These are phyloP conservation scores for Torymus tubicola DNA, from an alignment of 2,888 invertebrate species.

Conservation along the genomic window DNA sequence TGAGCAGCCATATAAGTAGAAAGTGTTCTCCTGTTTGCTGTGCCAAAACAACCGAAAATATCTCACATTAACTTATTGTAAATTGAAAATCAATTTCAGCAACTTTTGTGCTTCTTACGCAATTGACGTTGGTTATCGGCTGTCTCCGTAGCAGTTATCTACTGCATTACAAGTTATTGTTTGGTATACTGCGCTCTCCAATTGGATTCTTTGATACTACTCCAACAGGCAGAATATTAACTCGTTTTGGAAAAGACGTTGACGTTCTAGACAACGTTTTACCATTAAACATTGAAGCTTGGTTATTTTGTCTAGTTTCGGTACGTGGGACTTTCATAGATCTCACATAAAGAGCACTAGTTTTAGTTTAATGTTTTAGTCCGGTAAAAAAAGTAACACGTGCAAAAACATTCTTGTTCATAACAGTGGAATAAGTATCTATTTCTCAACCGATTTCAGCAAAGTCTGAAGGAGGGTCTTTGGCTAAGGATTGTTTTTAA, in stretches of 20 bases:
- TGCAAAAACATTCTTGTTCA: neutral
- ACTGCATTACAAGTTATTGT: constrained; percentile 83
- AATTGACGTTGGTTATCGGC: constrained; percentile 72
- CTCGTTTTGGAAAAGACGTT: constrained; percentile 87
- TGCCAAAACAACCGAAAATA: constrained; percentile 29
- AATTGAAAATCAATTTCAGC: constrained; percentile 70
- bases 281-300: constrained; percentile 85
- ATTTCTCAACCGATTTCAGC: neutral
- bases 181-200: constrained; percentile 83
- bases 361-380: constrained; percentile 41
- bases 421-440: constrained; percentile 49
- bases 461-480: too few species aligned
- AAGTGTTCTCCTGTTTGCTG: constrained; percentile 39
- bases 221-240: constrained; percentile 87
- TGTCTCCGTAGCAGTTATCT: constrained; percentile 75
- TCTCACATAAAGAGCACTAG: constrained; percentile 54
- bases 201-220: constrained; percentile 88
- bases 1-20: constrained; percentile 45
- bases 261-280: constrained; percentile 85
- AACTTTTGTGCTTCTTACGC: constrained; percentile 70
- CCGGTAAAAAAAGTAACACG: constrained; percentile 24
- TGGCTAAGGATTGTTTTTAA: too few species aligned
- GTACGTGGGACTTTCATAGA: constrained; percentile 70
- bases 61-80: constrained; percentile 41
- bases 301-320: constrained; percentile 77